phyloP scores from a whole-genome alignment of 2,888 invertebrate species.

The Apotomis turbidana region DNA sequence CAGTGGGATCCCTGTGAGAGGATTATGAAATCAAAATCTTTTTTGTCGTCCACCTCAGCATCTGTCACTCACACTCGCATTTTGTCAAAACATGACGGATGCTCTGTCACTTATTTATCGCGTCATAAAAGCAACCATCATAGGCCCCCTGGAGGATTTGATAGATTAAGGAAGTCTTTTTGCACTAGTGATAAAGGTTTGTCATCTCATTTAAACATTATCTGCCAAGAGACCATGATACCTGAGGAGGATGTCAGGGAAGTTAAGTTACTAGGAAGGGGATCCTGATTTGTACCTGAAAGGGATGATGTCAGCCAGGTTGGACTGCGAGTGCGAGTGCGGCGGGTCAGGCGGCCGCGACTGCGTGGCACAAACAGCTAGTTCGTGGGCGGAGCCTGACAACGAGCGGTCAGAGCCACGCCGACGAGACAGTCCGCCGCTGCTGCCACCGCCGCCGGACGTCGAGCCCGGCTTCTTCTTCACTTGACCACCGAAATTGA shows the following conservation, averaged over 20 bases:
- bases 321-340: constrained; percentile 95
- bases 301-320: constrained; percentile 91
- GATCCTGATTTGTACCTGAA: constrained; percentile 85
- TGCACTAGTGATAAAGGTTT: too few relatives aligned
- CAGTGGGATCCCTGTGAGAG: constrained; percentile 66
- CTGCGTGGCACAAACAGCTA: constrained; percentile 88
- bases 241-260: too few relatives aligned
- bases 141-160: too few relatives aligned
- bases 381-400: constrained; percentile 92
- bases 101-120: too few relatives aligned
- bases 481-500: constrained; percentile 93
- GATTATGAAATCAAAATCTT: neutral
- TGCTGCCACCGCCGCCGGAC: constrained; percentile 60
- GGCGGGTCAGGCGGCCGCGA: constrained; percentile 87
- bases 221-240: too few relatives aligned
- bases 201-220: too few relatives aligned
- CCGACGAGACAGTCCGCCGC: constrained; percentile 81
- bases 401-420: constrained; percentile 93
- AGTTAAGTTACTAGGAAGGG: too few relatives aligned
- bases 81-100: too few relatives aligned
- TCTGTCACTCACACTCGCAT: too few relatives aligned
- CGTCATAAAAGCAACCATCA: too few relatives aligned
- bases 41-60: too few relatives aligned
- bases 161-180: too few relatives aligned
- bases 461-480: constrained; percentile 90